Evolutionary conservation across 2,113 vertebrate species (phyloP).

Genomic region (Melanocharis versteri): DNA sequence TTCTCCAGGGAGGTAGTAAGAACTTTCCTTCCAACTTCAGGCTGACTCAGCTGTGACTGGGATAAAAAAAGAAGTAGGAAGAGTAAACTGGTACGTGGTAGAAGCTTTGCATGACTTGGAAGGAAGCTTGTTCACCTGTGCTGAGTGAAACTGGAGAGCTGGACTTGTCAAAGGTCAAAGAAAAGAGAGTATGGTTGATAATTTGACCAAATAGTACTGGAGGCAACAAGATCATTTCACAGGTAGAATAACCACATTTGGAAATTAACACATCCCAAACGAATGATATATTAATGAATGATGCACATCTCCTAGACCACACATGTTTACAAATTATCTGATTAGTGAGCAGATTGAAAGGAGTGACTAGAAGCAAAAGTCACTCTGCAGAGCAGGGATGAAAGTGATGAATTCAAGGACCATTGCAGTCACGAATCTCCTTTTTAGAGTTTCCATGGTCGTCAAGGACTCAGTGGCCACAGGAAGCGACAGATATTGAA

Average conservation of each 20-base stretch:
- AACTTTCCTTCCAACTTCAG: neutral
- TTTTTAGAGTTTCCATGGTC: neutral
- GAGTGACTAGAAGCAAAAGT: neutral
- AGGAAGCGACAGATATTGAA: neutral
- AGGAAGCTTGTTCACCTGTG: neutral
- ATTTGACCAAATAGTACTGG: neutral
- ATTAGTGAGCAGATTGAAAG: neutral
- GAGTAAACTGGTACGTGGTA: neutral
- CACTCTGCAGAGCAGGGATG: neutral
- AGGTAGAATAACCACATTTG: neutral
- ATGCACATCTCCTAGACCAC: neutral
- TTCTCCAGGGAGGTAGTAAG: neutral
- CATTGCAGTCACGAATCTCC: neutral
- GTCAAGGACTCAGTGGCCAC: neutral
- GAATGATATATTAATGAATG: neutral
- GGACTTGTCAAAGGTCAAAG: neutral
- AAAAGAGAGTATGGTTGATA: neutral
- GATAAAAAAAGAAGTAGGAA: neutral
- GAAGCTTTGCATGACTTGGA: neutral
- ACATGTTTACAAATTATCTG: neutral
- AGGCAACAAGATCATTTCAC: neutral
- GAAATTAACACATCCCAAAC: neutral
- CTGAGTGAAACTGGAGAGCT: neutral
- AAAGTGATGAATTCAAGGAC: neutral
- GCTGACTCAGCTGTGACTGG: neutral